Base-by-base conservation (phyloP, 2,113 vertebrate species). In the Oceanites oceanicus region DNA sequence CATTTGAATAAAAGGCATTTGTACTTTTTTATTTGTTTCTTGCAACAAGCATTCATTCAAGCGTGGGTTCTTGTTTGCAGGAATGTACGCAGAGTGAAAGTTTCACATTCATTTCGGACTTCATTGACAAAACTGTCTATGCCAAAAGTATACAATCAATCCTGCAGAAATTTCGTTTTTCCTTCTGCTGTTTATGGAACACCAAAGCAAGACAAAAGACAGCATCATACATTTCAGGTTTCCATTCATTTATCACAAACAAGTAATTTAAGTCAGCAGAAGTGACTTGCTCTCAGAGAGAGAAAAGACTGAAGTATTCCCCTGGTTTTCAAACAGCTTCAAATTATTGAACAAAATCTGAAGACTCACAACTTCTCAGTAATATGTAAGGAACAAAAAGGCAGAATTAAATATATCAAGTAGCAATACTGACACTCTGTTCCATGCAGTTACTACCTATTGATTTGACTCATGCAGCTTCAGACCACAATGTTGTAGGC, bases 31-130 rank as follows among this genome's bases (percentile, higher is more conserved):
- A 34, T 56, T 84, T 6, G 14, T 89, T 88, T 91, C 86, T 84
- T 88, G 29, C 53, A 86, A 76, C n/a, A 85, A 72, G 47, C 47
- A 88, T 93, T 91, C 83, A 81, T 91, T 94, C 84, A 89, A 45
- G 91, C 53, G 45, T 95, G 92, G 94, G 95, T 89, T 96, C 82
- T 91, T 95, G 73, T 97, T 94, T 87, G 58, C 53, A 91, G 78
- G 88, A 96, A 95, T 91, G 90, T 66, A 78, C 13, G 2, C 58
- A 79, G 58, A 94, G 58, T 82, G 44, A 61, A 91, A 94, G 86
- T 87, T 85, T 86, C 77, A 88, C 71, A 95, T 76, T 89, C 88
- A 89, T 89, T 94, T 91, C 85, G 68, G 74, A 88, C 38, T 76
- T 79, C 66, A 94, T 66, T 96, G 96, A 94, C 66, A 47, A 49